phyloP scores from a whole-genome alignment of 2,797 vertebrate species.

The Sandelia bainsii region DNA sequence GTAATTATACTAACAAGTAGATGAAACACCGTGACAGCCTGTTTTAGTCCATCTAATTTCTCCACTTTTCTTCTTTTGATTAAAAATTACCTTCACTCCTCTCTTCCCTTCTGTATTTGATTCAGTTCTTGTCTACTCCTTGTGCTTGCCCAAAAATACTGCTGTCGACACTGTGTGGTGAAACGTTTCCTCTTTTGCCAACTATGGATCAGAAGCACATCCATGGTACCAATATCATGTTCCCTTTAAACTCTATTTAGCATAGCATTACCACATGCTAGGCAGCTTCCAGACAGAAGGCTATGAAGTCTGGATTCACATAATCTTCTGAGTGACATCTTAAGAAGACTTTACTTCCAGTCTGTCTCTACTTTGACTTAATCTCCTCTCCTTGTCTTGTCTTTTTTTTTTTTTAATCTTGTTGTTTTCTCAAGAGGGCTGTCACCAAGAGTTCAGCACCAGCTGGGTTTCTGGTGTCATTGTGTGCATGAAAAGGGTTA shows the following conservation, averaged over 20 bases:
- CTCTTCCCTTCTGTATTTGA: background rate
- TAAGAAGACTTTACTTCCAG: slow-evolving; percentile 65
- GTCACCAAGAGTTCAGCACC: slow-evolving; percentile 55
- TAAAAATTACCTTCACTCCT: background rate
- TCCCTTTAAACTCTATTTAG: slow-evolving; percentile 52
- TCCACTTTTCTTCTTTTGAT: slow-evolving; percentile 23
- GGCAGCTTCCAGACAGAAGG: slow-evolving; percentile 46
- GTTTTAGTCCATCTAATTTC: slow-evolving; percentile 26
- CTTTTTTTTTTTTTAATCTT: slow-evolving; percentile 6
- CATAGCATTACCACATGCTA: slow-evolving; percentile 44
- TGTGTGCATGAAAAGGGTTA: slow-evolving; percentile 30
- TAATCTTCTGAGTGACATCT: slow-evolving; percentile 72
- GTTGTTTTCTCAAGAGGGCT: slow-evolving; percentile 42
- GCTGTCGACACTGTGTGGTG: background rate
- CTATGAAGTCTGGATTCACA: slow-evolving; percentile 54
- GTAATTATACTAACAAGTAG: slow-evolving; percentile 42
- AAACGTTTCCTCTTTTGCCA: background rate
- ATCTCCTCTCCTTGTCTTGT: slow-evolving; percentile 4
- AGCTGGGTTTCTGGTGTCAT: slow-evolving; percentile 44
- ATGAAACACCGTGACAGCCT: slow-evolving; percentile 32
- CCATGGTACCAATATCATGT: background rate
- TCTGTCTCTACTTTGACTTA: slow-evolving; percentile 20
- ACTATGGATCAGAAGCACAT: slow-evolving; percentile 27
- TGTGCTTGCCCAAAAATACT: background rate
- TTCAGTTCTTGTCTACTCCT: background rate